Evolutionary conservation across 2,888 invertebrate genomes (phyloP).

Genomic region (Branchipolynoe longqiensis): DNA sequence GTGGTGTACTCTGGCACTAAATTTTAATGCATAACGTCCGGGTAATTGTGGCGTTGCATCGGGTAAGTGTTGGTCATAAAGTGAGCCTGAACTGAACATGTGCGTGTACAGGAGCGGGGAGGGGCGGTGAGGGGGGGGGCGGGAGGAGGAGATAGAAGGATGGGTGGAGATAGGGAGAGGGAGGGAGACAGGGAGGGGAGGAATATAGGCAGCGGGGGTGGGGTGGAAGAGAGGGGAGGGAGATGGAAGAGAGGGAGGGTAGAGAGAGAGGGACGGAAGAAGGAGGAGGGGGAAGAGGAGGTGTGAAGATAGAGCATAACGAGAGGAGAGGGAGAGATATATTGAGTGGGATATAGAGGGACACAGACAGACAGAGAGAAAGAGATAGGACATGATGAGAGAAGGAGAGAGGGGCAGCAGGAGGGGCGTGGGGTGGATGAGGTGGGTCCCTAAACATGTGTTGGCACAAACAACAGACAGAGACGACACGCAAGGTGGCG

Average conservation of each 20-base stretch:
- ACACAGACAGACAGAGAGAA: background rate
- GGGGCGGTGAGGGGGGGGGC: background rate
- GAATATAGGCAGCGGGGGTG: background rate
- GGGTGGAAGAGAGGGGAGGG: background rate
- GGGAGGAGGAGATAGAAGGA: background rate
- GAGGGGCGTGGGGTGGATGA: background rate
- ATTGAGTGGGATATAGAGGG: too few species aligned
- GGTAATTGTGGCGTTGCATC: background rate
- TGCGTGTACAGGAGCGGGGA: background rate
- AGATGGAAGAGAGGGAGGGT: too few species aligned
- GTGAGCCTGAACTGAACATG: background rate
- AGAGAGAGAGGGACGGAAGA: too few species aligned
- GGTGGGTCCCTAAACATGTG: slow-evolving; percentile 11
- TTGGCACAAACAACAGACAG: slow-evolving; percentile 29
- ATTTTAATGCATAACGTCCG: background rate
- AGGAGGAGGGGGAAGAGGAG: too few species aligned
- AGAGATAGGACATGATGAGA: background rate
- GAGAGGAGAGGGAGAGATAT: too few species aligned
- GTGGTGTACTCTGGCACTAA: too few species aligned
- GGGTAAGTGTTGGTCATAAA: background rate
- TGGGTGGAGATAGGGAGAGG: background rate
- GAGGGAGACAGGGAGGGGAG: background rate
- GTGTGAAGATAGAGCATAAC: too few species aligned
- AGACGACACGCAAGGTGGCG: slow-evolving; percentile 36
- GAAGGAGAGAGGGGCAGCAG: background rate